These are phyloP conservation scores for Dolichallabes microphthalmus DNA, from an alignment of 2,113 vertebrate genomes.

Conservation along the genomic window DNA sequence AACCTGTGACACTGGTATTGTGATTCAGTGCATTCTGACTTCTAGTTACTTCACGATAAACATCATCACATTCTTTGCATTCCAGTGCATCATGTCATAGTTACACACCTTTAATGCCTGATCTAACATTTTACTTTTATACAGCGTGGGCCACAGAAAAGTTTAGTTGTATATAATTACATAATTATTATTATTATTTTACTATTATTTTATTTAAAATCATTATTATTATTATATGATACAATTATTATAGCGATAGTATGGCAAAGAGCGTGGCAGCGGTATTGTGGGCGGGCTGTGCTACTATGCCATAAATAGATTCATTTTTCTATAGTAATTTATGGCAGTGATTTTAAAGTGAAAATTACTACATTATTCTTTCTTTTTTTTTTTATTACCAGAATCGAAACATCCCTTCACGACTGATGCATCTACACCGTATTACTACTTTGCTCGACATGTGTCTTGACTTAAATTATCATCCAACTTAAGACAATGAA, in stretches of 20 bases:
- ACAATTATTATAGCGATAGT: too few relatives aligned
- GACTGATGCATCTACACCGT: background rate
- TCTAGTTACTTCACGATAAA: background rate
- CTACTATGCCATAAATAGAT: too few relatives aligned
- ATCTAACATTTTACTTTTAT: background rate
- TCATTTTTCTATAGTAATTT: background rate
- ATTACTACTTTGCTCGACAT: too few relatives aligned
- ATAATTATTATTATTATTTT: too few relatives aligned
- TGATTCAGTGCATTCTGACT: background rate
- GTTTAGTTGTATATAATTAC: too few relatives aligned
- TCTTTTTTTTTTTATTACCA: background rate
- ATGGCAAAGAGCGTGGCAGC: too few relatives aligned
- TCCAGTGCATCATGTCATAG: background rate
- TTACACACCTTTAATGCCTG: background rate
- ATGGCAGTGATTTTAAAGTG: background rate
- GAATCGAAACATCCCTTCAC: background rate
- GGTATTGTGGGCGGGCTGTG: too few relatives aligned
- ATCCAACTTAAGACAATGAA: background rate
- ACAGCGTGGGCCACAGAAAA: too few relatives aligned
- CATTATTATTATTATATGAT: too few relatives aligned
- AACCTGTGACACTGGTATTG: background rate
- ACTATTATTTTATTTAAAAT: too few relatives aligned
- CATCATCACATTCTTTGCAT: background rate
- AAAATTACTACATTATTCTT: background rate
- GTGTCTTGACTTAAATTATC: background rate